These are phyloP conservation scores for Vanacampus margaritifer DNA, from an alignment of 2,113 vertebrate species.

Conservation along the genomic window DNA sequence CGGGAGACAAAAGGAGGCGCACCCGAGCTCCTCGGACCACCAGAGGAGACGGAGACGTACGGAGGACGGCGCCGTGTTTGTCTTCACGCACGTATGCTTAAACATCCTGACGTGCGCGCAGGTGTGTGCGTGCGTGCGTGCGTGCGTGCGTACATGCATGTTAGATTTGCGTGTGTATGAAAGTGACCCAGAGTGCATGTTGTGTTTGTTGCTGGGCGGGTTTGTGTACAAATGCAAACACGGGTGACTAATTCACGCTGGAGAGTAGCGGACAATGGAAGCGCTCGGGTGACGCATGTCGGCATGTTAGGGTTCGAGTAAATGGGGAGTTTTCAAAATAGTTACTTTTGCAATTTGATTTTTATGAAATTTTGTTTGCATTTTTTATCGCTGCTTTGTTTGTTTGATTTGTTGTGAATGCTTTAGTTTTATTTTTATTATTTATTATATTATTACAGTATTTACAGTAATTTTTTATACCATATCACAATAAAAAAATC, in stretches of 20 bases:
- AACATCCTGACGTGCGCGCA: constrained; percentile 24
- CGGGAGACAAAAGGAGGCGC: constrained; percentile 49
- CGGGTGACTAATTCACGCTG: constrained; percentile 69
- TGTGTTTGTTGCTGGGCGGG: constrained; percentile 61
- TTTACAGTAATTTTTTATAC: too few relatives aligned
- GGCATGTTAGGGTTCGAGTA: not conserved
- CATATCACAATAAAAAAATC: too few relatives aligned
- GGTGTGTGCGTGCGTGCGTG: not conserved
- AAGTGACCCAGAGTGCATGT: constrained; percentile 15
- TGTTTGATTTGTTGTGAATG: too few relatives aligned
- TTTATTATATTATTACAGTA: too few relatives aligned
- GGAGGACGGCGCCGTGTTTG: constrained; percentile 4
- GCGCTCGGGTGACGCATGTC: not conserved
- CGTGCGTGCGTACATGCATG: constrained; percentile 18
- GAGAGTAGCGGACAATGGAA: constrained; percentile 43
- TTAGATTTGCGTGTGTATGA: constrained; percentile 6
- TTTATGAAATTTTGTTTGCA: too few relatives aligned
- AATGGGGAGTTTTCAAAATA: too few relatives aligned
- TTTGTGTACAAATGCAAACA: constrained; percentile 66
- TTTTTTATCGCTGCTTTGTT: too few relatives aligned
- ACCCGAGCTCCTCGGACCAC: constrained; percentile 67
- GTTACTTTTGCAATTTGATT: too few relatives aligned
- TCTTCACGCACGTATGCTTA: constrained; percentile 34
- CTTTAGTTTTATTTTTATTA: too few relatives aligned
- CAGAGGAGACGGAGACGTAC: constrained; percentile 49